Evolutionary conservation across 2,113 vertebrate genomes (phyloP), one percentile per base, ranked within the genome.

Genomic region (Echinops telfairi): DNA sequence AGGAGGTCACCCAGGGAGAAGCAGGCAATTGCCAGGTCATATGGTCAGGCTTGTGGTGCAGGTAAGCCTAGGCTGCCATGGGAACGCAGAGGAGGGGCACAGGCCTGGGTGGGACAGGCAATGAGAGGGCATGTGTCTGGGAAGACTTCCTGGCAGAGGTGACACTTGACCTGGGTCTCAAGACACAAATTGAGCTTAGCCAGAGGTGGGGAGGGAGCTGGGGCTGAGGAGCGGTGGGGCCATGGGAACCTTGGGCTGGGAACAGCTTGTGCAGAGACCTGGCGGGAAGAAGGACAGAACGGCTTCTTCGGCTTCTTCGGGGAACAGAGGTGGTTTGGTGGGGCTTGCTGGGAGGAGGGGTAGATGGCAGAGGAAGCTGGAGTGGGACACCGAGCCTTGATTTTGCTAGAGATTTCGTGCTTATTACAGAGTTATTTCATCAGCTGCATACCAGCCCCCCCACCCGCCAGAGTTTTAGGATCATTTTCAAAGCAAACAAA

Each of bases 111-210:
- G 47, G 58, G 73, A 14, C 1, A 31, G 84, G 15, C 66, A 20
- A 31, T 0, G 1, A 53, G 31, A 64, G 15, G n/a, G 71, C 9
- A 43, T 86, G 70, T 33, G 2, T 76, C 53, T 60, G 20, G 85
- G 76, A 82, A 78, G 79, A 22, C 47, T 93, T 94, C 86, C 83
- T n/a, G 80, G 64, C 62, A 40, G 43, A 66, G 76, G 27, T 36
- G 76, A 16, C 85, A 4, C 43, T 70, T 4, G 75, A 62, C 38
- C 43, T 77, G 86, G 76, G 64, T 79, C 78, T 73, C 23, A 1
- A 38, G 68, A 40, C 38, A 38, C 60, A 82, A 53, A 87, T 3
- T 31, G n/a, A 9, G 4, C 3, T 22, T 25, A 83, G 38, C 58
- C 11, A 29, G 43, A 86, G 29, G 38, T 20, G 71, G 14, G 73